These are phyloP conservation scores for Halisarca cf. caerulea DNA, from an alignment of 37 sponge, comb jelly and placozoan genomes.

Conservation along the genomic window DNA sequence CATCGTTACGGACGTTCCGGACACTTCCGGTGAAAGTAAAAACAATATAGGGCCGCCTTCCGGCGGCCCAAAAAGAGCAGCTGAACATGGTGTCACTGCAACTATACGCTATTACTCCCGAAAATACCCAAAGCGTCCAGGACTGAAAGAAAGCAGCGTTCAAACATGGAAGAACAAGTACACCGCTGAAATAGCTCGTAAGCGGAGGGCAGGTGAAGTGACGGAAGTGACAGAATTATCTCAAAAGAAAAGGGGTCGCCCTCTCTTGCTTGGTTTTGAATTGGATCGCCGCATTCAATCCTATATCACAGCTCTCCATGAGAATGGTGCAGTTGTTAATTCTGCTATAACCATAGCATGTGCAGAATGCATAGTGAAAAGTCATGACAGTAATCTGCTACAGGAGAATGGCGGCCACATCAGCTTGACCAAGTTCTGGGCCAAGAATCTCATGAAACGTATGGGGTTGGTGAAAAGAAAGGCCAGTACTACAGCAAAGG, in stretches of 20 bases:
- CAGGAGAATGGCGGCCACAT: conserved; percentile 27
- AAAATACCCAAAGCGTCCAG: no score
- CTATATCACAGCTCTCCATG: background rate
- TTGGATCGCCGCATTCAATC: background rate
- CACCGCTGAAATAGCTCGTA: background rate
- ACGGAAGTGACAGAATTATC: background rate
- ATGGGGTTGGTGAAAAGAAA: conserved; percentile 66
- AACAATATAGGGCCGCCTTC: no score
- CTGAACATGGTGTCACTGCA: background rate
- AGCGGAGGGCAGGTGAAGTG: background rate
- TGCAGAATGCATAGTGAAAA: conserved; percentile 12
- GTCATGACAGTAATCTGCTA: conserved; percentile 30
- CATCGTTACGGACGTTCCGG: no score
- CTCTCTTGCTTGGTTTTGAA: conserved; percentile 8
- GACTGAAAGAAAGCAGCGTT: no score
- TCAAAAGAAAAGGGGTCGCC: background rate
- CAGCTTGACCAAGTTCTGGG: conserved; percentile 45
- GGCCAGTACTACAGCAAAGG: conserved; percentile 54
- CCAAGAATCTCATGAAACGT: conserved; percentile 40
- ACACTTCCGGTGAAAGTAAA: no score
- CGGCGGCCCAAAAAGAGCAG: no score
- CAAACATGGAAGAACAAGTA: background rate
- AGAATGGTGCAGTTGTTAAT: background rate
- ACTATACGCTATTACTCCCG: background rate
- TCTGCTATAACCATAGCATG: conserved; percentile 22